Percentiles rank a stretch among this genome's conserved stretches.
Conservation (phyloP, 2,888 invertebrate genomes). For the Melitaea athalia region DNA sequence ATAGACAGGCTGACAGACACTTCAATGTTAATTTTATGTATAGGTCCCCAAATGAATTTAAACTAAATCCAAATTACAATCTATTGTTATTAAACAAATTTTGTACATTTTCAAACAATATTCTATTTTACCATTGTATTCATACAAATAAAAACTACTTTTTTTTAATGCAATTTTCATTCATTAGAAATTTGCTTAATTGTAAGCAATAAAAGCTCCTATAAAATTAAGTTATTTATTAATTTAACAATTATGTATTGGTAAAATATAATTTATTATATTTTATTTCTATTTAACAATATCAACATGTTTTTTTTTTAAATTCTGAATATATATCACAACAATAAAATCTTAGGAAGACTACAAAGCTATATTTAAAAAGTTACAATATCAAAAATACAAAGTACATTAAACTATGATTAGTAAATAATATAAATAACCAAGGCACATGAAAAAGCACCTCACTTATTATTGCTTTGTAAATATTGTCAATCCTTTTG, state of each 20-base stretch:
- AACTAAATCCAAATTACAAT: no score
- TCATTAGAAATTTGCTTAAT: no score
- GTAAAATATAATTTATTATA: conserved; percentile 29
- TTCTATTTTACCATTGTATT: no score
- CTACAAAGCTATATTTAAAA: conserved; percentile 47
- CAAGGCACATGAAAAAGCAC: conserved; percentile 57
- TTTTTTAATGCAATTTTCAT: no score
- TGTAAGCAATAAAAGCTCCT: not conserved
- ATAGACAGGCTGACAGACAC: no score
- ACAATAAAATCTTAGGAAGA: conserved; percentile 48
- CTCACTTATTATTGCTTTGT: conserved; percentile 34
- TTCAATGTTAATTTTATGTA: no score
- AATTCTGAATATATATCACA: conserved; percentile 56
- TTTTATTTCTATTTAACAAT: conserved; percentile 31
- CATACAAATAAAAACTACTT: no score
- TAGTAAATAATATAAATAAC: conserved; percentile 46
- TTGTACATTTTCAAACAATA: no score
- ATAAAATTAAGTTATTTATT: not conserved
- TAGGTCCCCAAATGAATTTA: no score
- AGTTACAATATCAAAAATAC: conserved; percentile 44
- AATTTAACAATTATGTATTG: conserved; percentile 24
- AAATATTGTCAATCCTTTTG: conserved; percentile 24
- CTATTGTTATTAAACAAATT: no score
- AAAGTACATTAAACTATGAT: conserved; percentile 26
- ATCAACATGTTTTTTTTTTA: conserved; percentile 37